Percentiles rank a stretch among this genome's conserved stretches.
Conservation (phyloP, 2,113 vertebrate species). For the Prochilodus magdalenae region DNA sequence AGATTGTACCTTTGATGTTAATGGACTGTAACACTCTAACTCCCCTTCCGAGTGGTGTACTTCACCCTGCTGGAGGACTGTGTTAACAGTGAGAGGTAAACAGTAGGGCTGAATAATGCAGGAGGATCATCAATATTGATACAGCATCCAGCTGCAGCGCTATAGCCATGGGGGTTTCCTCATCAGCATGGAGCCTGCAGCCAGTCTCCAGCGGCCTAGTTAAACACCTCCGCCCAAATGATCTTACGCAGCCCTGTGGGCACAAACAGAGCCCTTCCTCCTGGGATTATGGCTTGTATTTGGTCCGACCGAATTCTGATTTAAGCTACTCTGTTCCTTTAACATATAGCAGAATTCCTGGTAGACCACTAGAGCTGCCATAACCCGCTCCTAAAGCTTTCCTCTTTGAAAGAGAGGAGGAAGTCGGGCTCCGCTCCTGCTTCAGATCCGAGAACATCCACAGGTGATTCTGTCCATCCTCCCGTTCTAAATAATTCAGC, state of each 20-base stretch:
- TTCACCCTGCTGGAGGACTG: not conserved
- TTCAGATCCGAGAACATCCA: too few relatives aligned
- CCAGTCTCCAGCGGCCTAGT: slow-evolving; percentile 4
- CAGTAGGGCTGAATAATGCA: slow-evolving; percentile 38
- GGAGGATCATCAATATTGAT: slow-evolving; percentile 11
- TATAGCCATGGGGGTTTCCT: not conserved
- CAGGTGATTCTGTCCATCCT: too few relatives aligned
- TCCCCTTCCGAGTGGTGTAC: not conserved
- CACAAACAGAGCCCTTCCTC: too few relatives aligned
- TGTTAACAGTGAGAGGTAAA: slow-evolving; percentile 6
- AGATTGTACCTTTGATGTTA: not conserved
- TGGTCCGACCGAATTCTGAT: too few relatives aligned
- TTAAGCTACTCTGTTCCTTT: too few relatives aligned
- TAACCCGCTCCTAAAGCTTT: too few relatives aligned
- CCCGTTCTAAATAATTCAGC: too few relatives aligned
- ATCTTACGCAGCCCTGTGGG: not conserved
- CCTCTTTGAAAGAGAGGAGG: too few relatives aligned
- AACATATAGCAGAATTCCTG: too few relatives aligned
- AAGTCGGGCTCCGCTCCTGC: too few relatives aligned
- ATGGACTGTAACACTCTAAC: not conserved
- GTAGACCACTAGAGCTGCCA: too few relatives aligned
- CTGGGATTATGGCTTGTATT: not conserved
- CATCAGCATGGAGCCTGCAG: not conserved
- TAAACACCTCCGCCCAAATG: slow-evolving; percentile 12
- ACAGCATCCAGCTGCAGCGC: not conserved